Evolutionary conservation across 2,113 vertebrate species (phyloP), one percentile per base, ranked within the genome.

Genomic region (Notarius lentiginosus): DNA sequence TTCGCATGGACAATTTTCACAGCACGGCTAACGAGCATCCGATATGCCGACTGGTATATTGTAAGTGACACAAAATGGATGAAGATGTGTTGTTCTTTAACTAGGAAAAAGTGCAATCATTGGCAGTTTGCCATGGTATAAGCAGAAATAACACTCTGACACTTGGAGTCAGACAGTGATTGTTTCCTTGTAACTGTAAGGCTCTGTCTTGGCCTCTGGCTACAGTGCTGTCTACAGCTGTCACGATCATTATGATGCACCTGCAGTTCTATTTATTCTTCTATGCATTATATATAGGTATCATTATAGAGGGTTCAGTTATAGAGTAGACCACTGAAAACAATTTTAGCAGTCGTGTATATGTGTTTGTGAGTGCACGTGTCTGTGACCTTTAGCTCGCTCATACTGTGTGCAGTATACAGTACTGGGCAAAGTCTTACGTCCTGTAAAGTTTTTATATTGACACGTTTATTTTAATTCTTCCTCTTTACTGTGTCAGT

Each of bases 311-410:
- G 41, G 41, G 41, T 41, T 41, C 41, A 41, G 41, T 41, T 41
- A 41, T 41, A 41, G 41, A 41, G 41, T 41, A 41, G 4, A 41
- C 41, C 41, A 41, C 41, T 41, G 41, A 41, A 41, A 75, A 47
- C 47, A 85, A 14, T 47, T 61, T 30, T 80, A 80, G 77, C 84
- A 82, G 55, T 88, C 41, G 80, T 72, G 20, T 56, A 63, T 34
- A 2, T 60, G 73, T 79, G 10, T 56, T 30, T 70, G 82, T 70
- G 47, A n/a, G 41, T 80, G 18, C 9, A 22, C 79, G 34, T 22
- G 55, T 11, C 30, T 22, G 79, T 41, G 18, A 14, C 55, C 61
- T 56, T 56, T 20, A 79, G 53, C 4, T 41, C 12, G 30, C 49
- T 53, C n/a, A 68, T 55, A 12, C 49, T 66, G 82, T 65, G 70